Base-by-base conservation (phyloP, 2,113 vertebrate species). In the Thermophis baileyi region DNA sequence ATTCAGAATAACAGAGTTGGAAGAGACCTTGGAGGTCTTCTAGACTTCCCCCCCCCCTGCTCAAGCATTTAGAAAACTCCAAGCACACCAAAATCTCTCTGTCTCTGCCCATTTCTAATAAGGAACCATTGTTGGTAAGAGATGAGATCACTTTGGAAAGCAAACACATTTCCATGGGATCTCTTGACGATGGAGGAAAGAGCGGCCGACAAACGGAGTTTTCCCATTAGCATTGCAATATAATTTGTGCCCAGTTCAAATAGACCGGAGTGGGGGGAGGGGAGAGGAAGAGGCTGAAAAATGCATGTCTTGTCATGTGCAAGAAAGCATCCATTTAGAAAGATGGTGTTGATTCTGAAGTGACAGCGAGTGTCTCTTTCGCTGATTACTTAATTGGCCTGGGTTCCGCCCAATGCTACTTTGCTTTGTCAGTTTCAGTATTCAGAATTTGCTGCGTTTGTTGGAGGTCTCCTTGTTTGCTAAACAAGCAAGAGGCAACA, bases 71-170 rank as follows among this genome's bases (percentile, higher is more conserved):
- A 63, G 18, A 91, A 93, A 92, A 94, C 86, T 40, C 55, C 12
- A 0, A 54, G 20, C 92, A 47, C 95, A 57, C 57, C 12, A 60
- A 96, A 60, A 94, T 69, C 1, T 44, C 3, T 27, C 20, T 55
- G 90, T 57, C 85, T 92, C 44, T 24, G 14, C 30, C 25, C 47
- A 27, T 54, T 44, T 93, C 88, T 91, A 46, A 57, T 16, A 91
- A 93, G 92, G 88, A 81, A 11, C 93, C 30, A 4, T 24, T 94
- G 92, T 93, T 94, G 89, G 57, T 60, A 63, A 85, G 47, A 87
- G 89, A 92, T 94, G 92, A 95, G 47, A 88, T 94, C 87, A 88
- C 88, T 95, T 94, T 49, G 93, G 92, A 94, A 96, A 94, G 57
- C 35, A 92, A 90, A 93, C 90, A 1, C 87, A 54, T 93, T 92